Base-by-base conservation (phyloP, 2,797 vertebrate genomes). In the Sebastes jordani region DNA sequence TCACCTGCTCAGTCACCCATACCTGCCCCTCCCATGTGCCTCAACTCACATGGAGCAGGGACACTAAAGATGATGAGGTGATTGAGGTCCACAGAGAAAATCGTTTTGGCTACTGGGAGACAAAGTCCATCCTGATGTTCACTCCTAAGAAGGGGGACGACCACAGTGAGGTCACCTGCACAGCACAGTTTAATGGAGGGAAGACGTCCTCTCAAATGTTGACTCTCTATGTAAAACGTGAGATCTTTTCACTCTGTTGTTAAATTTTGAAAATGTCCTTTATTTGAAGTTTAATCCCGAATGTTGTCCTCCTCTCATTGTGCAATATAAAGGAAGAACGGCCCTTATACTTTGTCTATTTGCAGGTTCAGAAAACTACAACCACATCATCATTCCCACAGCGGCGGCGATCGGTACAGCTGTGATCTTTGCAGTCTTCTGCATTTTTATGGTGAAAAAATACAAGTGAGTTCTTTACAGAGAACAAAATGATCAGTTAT, bases 321-420 rank as follows among this genome's bases (percentile, higher is more conserved):
- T 62, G 10, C 2, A 46, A 11, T 22, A 1, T 27, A 42, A 49
- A 56, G 4, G 11, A 23, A 16, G 1, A 32, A n/a, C 6, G 13
- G 0, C 1, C 7, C 7, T 22, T 42, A n/a, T 23, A 18, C 11
- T 82, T 18, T 77, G 5, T 78, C 11, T 62, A 27, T 89, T 82
- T 87, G 5, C 74, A 95, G 94, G 88, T 56, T 6, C 13, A 74
- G n/a, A 60, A 78, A 92, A 81, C 75, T 65, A 86, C 2, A 69
- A 83, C 25, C 76, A 94, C 83, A 93, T 95, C 71, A 84, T 96
- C 84, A 89, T 94, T 78, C 94, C 94, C n/a, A 3, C 67, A 18
- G 38, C 22, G 0, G 90, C 88, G 66, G 89, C 60, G 1, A 1
- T 86, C 4, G 86, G 63, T 5, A 86, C 62, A 0, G 66, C 86